These are phyloP conservation scores for Pycnonotus jocosus DNA, from an alignment of 2,113 vertebrate genomes.

Conservation along the genomic window DNA sequence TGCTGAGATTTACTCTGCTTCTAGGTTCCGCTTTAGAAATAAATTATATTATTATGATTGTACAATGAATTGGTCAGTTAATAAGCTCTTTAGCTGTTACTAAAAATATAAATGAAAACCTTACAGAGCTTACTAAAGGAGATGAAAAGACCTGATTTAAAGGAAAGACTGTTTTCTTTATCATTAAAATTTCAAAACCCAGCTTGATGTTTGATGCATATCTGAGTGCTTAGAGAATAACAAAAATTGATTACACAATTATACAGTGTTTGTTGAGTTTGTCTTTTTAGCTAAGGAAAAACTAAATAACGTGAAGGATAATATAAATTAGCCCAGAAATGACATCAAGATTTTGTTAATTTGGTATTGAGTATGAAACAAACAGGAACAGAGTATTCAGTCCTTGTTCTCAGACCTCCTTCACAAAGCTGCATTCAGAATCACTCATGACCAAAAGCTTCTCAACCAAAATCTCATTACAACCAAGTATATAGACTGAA, in stretches of 20 bases:
- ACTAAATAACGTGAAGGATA: background rate
- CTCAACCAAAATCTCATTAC: background rate
- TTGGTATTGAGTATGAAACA: background rate
- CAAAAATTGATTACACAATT: background rate
- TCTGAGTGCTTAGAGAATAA: background rate
- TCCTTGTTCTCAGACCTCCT: background rate
- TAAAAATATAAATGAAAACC: background rate
- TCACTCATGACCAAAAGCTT: background rate
- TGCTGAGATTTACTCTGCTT: background rate
- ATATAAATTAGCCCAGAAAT: background rate
- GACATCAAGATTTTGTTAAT: background rate
- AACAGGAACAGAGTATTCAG: background rate
- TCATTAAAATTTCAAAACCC: background rate
- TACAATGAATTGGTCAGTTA: background rate
- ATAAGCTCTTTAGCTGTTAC: background rate
- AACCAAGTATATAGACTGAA: background rate
- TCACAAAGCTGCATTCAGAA: background rate
- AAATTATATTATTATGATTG: background rate
- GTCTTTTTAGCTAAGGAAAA: background rate
- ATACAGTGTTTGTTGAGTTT: background rate
- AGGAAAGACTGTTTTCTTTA: background rate
- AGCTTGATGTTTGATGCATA: background rate
- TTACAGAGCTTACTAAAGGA: background rate
- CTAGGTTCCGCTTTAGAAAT: background rate
- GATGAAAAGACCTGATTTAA: background rate